A percentile compares a stretch with the other conserved stretches of the same genome.
phyloP scores from a whole-genome alignment of 2,888 invertebrate genomes.

The Linyphia triangularis region DNA sequence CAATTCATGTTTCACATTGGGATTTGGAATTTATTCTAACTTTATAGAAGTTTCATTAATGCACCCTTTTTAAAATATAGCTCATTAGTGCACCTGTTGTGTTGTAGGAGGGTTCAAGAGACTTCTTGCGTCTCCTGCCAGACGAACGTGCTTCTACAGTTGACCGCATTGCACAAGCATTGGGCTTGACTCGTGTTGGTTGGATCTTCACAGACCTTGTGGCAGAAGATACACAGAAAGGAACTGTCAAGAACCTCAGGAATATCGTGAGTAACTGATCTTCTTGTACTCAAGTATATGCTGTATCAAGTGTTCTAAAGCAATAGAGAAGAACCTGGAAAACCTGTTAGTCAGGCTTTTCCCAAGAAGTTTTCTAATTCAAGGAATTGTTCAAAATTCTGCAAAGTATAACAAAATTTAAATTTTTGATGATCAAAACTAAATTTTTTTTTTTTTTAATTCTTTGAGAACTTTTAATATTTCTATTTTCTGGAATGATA shows the following conservation, averaged over 20 bases:
- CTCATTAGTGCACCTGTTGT: slow-evolving; percentile 61
- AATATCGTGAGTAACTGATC: slow-evolving; percentile 78
- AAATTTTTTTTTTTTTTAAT: no score
- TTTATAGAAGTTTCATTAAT: neutral
- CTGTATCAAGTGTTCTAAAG: no score
- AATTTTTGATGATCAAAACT: no score
- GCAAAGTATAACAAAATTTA: no score
- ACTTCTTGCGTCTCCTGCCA: slow-evolving; percentile 87
- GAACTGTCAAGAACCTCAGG: slow-evolving; percentile 85
- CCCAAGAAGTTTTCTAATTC: no score
- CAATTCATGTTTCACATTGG: no score
- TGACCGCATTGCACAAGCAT: slow-evolving; percentile 86
- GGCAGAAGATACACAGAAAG: slow-evolving; percentile 89
- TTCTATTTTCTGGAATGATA: no score
- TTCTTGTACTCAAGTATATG: no score
- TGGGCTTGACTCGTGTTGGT: slow-evolving; percentile 91
- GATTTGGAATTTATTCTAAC: neutral
- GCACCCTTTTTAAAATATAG: neutral
- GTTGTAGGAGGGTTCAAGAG: slow-evolving; percentile 85
- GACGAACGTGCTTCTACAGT: slow-evolving; percentile 85
- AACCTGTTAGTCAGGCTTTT: no score
- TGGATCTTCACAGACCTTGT: slow-evolving; percentile 99
- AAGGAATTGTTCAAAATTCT: no score
- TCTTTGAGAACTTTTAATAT: no score
- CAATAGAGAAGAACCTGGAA: no score